A percentile compares a stretch with the other conserved stretches of the same genome.
phyloP scores from a whole-genome alignment of 1,140 invertebrate genomes.

The Rhynchophorus ferrugineus region DNA sequence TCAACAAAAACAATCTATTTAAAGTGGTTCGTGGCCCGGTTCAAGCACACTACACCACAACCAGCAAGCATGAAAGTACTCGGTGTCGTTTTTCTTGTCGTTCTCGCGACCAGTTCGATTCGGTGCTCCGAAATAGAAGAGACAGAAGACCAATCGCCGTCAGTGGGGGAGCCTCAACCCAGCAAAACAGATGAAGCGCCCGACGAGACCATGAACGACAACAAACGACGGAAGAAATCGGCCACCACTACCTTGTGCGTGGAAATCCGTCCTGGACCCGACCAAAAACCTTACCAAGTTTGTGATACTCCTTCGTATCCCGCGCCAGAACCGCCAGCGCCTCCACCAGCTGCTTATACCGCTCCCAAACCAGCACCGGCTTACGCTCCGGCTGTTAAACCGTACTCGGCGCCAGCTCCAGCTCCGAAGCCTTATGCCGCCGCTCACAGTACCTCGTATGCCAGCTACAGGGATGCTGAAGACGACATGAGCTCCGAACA shows the following conservation, averaged over 20 bases:
- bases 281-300: slow-evolving; percentile 37
- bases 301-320: slow-evolving; percentile 29
- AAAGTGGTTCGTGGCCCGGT: background rate
- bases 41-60: background rate
- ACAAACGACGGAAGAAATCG: slow-evolving; percentile 35
- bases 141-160: background rate
- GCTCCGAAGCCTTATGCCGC: slow-evolving; percentile 23
- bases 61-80: slow-evolving; percentile 1
- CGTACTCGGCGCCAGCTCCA: slow-evolving; percentile 16
- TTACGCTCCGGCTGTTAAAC: slow-evolving; percentile 15
- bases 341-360: slow-evolving; percentile 3
- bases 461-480: slow-evolving; percentile 8
- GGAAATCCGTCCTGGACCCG: slow-evolving; percentile 35
- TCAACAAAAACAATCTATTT: slow-evolving; percentile 6
- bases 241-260: slow-evolving; percentile 39
- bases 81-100: background rate
- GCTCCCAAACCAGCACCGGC: slow-evolving; percentile 3
- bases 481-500: background rate
- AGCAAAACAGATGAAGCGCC: slow-evolving; percentile 5
- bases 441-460: slow-evolving; percentile 9
- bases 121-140: slow-evolving; percentile 10
- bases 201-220: slow-evolving; percentile 8
- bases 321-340: slow-evolving; percentile 8
- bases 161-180: background rate
- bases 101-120: background rate